phyloP scores from a whole-genome alignment of 2,888 invertebrate species.

The Drosophila mimica region DNA sequence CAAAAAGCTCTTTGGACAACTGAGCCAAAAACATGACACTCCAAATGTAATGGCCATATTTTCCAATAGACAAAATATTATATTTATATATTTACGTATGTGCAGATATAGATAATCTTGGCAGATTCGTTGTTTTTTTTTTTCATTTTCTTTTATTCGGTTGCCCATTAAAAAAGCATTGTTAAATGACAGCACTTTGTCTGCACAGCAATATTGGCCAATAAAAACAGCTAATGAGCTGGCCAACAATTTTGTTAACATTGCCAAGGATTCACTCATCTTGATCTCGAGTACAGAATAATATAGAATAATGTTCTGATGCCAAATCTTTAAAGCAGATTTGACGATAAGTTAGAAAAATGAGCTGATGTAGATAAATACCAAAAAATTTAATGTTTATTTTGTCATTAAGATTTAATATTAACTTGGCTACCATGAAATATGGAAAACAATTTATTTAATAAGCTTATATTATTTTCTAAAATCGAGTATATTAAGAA shows the following conservation, averaged over 20 bases:
- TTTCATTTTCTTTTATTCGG: conserved; percentile 40
- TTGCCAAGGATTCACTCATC: conserved; percentile 75
- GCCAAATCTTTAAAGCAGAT: conserved; percentile 64
- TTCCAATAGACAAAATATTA: neutral
- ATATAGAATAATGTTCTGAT: conserved; percentile 43
- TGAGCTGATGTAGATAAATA: conserved; percentile 28
- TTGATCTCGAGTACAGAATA: conserved; percentile 22
- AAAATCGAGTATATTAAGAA: neutral
- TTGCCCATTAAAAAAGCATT: conserved; percentile 71
- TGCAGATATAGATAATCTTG: conserved; percentile 35
- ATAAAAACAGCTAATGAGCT: conserved; percentile 47
- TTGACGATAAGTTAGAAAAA: conserved; percentile 55
- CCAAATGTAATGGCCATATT: conserved; percentile 20
- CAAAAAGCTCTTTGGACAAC: conserved; percentile 68
- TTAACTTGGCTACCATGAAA: neutral
- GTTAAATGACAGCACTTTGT: conserved; percentile 72
- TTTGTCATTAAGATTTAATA: neutral
- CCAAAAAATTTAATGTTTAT: conserved; percentile 1
- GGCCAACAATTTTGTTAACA: conserved; percentile 43
- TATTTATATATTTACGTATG: neutral
- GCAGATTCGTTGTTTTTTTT: conserved; percentile 22
- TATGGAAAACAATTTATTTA: neutral
- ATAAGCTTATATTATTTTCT: neutral
- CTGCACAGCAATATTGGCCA: conserved; percentile 38
- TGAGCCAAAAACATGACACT: conserved; percentile 42